Evolutionary conservation across 1,140 invertebrate species (phyloP).

Genomic region (Vanessa atalanta): DNA sequence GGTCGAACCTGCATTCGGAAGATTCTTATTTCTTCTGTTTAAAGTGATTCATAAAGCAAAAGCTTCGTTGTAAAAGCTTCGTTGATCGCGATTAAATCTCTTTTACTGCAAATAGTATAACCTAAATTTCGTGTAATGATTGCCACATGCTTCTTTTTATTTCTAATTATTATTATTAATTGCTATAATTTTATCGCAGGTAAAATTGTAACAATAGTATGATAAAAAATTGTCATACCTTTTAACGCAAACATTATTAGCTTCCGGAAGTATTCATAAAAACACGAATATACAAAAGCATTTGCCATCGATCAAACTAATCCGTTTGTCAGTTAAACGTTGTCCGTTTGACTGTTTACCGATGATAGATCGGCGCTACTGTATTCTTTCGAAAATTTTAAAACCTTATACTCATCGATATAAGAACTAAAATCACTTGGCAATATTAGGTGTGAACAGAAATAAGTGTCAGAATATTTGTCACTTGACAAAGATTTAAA

Average conservation of each 20-base stretch:
- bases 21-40: too few species aligned
- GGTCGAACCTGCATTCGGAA: too few species aligned
- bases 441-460: conserved; percentile 23
- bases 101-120: too few species aligned
- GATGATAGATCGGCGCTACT: conserved; percentile 33
- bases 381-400: background rate
- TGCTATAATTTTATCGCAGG: background rate
- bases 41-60: too few species aligned
- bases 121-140: too few species aligned
- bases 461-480: conserved; percentile 21
- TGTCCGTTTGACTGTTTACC: conserved; percentile 21
- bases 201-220: background rate
- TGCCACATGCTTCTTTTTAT: too few species aligned
- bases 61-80: too few species aligned
- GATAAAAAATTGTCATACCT: too few species aligned
- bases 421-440: background rate
- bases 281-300: conserved; percentile 17
- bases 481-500: conserved; percentile 19
- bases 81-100: too few species aligned
- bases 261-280: conserved; percentile 28
- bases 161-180: background rate
- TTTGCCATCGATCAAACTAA: conserved; percentile 34
- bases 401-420: background rate
- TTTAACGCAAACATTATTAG: background rate
- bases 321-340: conserved; percentile 21